Percentiles rank a stretch among this genome's conserved stretches.
Evolutionary conservation across 2,888 invertebrate species (phyloP).

Genomic region (Gerris lacustris): DNA sequence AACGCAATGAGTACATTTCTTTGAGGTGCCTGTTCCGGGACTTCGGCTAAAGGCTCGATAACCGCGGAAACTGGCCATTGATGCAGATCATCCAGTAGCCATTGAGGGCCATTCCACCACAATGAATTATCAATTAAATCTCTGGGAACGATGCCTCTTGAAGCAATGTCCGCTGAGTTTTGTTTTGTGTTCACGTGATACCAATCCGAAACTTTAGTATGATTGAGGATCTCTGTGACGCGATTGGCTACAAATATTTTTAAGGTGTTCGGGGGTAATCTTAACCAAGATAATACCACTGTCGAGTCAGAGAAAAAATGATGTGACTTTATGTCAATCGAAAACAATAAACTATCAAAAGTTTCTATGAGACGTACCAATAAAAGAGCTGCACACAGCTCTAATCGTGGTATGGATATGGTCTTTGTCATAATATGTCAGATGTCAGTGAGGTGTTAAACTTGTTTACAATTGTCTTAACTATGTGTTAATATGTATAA

Average conservation of each 20-base stretch:
- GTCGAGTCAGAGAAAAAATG: slow-evolving; percentile 28
- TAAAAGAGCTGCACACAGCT: neutral
- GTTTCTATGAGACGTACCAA: neutral
- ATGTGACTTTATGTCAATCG: neutral
- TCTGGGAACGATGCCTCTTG: slow-evolving; percentile 29
- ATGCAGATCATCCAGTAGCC: slow-evolving; percentile 19
- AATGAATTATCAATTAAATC: slow-evolving; percentile 24
- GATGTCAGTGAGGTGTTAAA: no score
- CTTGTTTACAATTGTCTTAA: no score
- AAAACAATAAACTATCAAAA: neutral
- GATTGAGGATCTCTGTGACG: slow-evolving; percentile 31
- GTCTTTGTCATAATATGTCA: no score
- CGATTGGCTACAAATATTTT: slow-evolving; percentile 31
- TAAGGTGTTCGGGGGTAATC: slow-evolving; percentile 24
- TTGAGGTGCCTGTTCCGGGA: no score
- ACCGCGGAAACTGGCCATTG: slow-evolving; percentile 17
- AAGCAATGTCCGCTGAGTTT: slow-evolving; percentile 34
- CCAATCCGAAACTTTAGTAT: slow-evolving; percentile 29
- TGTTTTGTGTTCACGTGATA: slow-evolving; percentile 29
- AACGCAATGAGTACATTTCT: no score
- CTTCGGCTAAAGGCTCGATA: slow-evolving; percentile 26
- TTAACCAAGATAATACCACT: slow-evolving; percentile 28
- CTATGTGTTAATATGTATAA: no score
- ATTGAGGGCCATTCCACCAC: slow-evolving; percentile 30
- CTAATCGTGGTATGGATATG: neutral